Conservation (phyloP, 2,888 invertebrate species). For the Drosophila affinis region DNA sequence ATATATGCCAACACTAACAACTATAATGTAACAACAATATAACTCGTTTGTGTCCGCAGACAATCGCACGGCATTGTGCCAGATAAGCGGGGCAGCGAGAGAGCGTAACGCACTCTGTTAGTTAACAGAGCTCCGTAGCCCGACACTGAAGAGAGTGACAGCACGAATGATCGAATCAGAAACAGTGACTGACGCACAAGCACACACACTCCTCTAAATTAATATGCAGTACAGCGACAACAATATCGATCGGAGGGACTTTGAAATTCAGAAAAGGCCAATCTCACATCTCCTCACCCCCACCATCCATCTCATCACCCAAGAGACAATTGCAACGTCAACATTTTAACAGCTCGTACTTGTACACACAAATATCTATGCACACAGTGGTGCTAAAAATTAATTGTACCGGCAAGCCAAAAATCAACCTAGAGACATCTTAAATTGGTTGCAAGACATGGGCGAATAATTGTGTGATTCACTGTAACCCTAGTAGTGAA, state of each 20-base stretch:
- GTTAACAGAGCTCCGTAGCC: not conserved
- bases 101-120: constrained; percentile 6
- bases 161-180: constrained; percentile 1
- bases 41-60: constrained; percentile 58
- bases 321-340: constrained; percentile 35
- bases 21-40: constrained; percentile 52
- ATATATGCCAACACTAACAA: constrained; percentile 17
- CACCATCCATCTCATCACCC: not conserved
- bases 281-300: constrained; percentile 9
- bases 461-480: not conserved
- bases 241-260: constrained; percentile 31
- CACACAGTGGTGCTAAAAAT: not conserved
- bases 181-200: not conserved
- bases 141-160: not conserved
- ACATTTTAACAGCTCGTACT: constrained; percentile 22
- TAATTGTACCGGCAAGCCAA: not conserved
- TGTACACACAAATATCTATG: constrained; percentile 8
- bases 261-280: constrained; percentile 51
- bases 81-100: not conserved
- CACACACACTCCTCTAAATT: constrained; percentile 28
- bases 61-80: constrained; percentile 36
- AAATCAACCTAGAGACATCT: not conserved
- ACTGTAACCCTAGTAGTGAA: not conserved
- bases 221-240: constrained; percentile 55
- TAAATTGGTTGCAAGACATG: not conserved